Evolutionary conservation across 2,797 vertebrate species (phyloP), one percentile per base, ranked within the genome.

Genomic region (Mus spretus): DNA sequence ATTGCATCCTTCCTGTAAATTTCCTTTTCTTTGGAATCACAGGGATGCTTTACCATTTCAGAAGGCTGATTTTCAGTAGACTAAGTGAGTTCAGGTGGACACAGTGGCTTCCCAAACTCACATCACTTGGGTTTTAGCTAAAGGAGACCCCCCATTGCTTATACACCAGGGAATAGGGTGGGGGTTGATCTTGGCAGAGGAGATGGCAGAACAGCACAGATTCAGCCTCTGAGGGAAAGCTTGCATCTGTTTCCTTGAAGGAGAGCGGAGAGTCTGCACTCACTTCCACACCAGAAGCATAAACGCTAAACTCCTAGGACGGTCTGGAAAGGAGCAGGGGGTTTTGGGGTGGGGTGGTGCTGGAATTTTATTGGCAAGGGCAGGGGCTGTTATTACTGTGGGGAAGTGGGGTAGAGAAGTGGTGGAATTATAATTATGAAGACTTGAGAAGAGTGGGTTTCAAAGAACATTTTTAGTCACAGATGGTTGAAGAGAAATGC

Each of bases 391-490:
- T 15, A 55, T 97, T 70, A 78, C 85, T 19, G 59, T 93, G 61
- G 55, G 75, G 47, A 95, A 81, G 90, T 19, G 74, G 92, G 86
- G 37, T 79, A 94, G 92, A 95, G 89, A 97, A 91, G 90, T 97
- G 97, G 96, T 84, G 90, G 75, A 97, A 92, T 92, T 97, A 90
- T 96, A 96, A 93, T 98, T 97, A 94, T 75, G 96, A 50, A 79
- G 97, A 81, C 90, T 93, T 97, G 95, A 97, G 93, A 97, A 95
- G 79, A 97, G 75, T 6, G 0, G 90, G 95, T 98, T 98, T 98
- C 98, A 50, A 93, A 97, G 90, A 96, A 97, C 97, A 96, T 96
- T 98, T 98, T 98, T 97, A 97, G 97, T 97, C 98, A 98, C 98
- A 98, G 98, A 97, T 98, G 98, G 98, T 65, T 93, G 97, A 85